Base-by-base conservation (phyloP, 2,113 vertebrate genomes). In the Ranitomeya imitator region DNA sequence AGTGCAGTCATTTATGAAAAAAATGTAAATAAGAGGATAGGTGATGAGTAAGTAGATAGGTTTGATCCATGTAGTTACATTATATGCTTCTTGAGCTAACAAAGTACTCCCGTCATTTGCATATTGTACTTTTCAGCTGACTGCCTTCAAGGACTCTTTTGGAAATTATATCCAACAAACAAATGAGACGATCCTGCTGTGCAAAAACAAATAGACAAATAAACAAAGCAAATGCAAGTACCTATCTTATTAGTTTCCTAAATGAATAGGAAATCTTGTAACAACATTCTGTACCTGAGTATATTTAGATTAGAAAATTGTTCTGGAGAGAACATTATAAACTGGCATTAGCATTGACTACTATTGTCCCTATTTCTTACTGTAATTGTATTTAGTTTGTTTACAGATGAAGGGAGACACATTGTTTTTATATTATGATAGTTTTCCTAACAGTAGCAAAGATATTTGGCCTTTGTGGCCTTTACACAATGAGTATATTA, bases 241-340 rank as follows among this genome's bases (percentile, higher is more conserved):
- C 87, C 87, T 85, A 84, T 89, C 87, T 89, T 89, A 89, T 89
- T 89, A 89, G 87, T 69, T 89, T 89, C 55, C 82, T 89, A 89
- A 89, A 89, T 89, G 87, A 89, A 89, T 78, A 79, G 87, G 69
- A 85, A 89, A 67, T 69, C 81, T 89, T 84, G 82, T 89, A 85
- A 79, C 82, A 89, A 85, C 81, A 79, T 89, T 85, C 73, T 79
- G 87, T 89, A 89, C 87, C 87, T 85, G 87, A 67, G 87, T 89
- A 85, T 67, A 89, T 89, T 89, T 89, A 89, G 87, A 89, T 89
- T 89, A 71, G 82, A 26, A 89, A 89, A 85, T 89, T 89, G 87
- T 89, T 89, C 79, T 76, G 81, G 45, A 78, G 73, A 88, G 81
- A 88, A 84, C 87, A 84, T 84, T 88, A 88, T 88, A 85, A 89